phyloP scores from a whole-genome alignment of 2,113 vertebrate species.

The Syngnathus scovelli region DNA sequence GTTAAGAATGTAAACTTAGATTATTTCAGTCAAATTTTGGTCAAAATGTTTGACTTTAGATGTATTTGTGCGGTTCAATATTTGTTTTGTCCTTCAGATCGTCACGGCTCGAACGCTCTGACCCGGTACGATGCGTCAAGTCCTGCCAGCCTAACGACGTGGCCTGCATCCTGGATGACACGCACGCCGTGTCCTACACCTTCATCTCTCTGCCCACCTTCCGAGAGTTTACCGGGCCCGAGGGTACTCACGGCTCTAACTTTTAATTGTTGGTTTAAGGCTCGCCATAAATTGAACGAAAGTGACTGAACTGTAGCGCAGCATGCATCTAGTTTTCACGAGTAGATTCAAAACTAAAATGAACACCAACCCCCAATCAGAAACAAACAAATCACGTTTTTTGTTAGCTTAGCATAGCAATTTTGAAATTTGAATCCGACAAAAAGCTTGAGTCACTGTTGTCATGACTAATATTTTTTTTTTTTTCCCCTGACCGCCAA shows the following conservation, averaged over 20 bases:
- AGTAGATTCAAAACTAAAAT: too few relatives aligned
- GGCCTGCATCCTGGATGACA: constrained; percentile 78
- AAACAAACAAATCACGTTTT: neutral
- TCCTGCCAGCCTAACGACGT: constrained; percentile 80
- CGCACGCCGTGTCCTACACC: constrained; percentile 87
- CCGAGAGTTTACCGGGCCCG: constrained; percentile 83
- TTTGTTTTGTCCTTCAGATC: constrained; percentile 50
- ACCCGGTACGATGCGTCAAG: constrained; percentile 86
- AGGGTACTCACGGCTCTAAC: constrained; percentile 72
- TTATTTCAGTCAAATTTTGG: neutral
- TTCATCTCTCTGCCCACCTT: constrained; percentile 91
- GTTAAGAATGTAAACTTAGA: too few relatives aligned
- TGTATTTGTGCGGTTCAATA: constrained; percentile 10
- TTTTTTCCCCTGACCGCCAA: neutral
- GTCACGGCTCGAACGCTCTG: constrained; percentile 74
- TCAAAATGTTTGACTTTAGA: too few relatives aligned
- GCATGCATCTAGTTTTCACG: neutral
- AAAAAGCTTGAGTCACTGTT: neutral
- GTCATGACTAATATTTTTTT: constrained; percentile 1
- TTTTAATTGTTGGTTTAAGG: neutral
- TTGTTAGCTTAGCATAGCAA: neutral
- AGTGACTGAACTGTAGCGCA: neutral
- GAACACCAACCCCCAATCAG: neutral
- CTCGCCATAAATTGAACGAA: neutral
- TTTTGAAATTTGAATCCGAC: neutral